These are phyloP conservation scores for Istiophorus platypterus DNA, from an alignment of 2,113 vertebrate genomes.

Conservation along the genomic window DNA sequence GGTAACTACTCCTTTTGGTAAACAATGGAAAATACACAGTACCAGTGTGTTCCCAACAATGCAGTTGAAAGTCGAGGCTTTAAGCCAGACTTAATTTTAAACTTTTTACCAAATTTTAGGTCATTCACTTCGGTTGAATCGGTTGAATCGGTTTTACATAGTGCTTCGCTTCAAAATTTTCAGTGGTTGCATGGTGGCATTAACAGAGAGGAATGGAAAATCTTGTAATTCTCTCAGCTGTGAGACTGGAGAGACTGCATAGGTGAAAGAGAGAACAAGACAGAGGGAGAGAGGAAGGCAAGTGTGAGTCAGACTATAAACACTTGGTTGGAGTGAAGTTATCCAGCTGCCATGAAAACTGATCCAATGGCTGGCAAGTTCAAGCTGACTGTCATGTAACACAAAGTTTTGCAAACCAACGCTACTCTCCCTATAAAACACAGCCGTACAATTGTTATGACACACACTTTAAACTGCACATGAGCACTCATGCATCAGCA, in stretches of 20 bases:
- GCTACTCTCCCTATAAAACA: constrained; percentile 1
- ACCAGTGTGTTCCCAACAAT: not conserved
- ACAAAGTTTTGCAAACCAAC: constrained; percentile 13
- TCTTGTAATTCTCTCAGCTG: not conserved
- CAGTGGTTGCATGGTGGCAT: not conserved
- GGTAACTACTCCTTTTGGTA: not conserved
- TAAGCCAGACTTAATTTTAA: not conserved
- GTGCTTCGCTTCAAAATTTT: not conserved
- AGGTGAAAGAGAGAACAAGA: constrained; percentile 36
- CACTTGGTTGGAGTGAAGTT: constrained; percentile 65
- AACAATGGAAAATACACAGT: not conserved
- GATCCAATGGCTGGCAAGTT: constrained; percentile 54
- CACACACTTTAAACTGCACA: constrained; percentile 9
- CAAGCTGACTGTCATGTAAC: constrained; percentile 1
- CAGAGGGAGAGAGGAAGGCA: constrained; percentile 22
- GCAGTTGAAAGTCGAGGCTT: not conserved
- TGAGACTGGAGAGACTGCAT: constrained; percentile 20
- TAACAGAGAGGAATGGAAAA: not conserved
- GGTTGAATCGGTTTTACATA: not conserved
- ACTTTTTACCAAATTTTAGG: not conserved
- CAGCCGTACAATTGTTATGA: constrained; percentile 21
- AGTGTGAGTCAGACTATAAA: constrained; percentile 71
- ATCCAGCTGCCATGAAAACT: constrained; percentile 73
- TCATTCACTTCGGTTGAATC: not conserved
- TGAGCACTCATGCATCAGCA: not conserved